Evolutionary conservation across 64 coral and sea anemone species (phyloP).

Genomic region (Actinia equina): DNA sequence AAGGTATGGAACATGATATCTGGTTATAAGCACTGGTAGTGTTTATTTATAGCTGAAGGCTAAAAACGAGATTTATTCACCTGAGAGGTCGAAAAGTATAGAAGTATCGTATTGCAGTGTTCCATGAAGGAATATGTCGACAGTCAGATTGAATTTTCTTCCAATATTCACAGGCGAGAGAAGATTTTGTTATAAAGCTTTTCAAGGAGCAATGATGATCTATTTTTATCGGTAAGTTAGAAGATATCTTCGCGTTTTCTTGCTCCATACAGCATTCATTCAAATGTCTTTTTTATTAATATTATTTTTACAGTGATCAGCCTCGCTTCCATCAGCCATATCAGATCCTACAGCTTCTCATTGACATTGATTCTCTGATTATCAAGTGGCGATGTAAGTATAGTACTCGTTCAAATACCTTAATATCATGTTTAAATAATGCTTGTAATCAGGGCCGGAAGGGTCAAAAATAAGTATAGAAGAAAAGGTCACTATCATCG

Average conservation of each 20-base stretch:
- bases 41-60: too few relatives aligned
- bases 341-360: constrained; percentile 88
- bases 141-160: not conserved
- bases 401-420: not conserved
- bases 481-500: too few relatives aligned
- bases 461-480: too few relatives aligned
- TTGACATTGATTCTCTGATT: constrained; percentile 92
- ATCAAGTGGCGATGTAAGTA: constrained; percentile 99
- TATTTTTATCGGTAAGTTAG: constrained; percentile 71
- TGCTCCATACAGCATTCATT: too few relatives aligned
- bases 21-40: too few relatives aligned
- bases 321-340: constrained; percentile 84
- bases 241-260: too few relatives aligned
- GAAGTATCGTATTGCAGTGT: too few relatives aligned
- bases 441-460: too few relatives aligned
- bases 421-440: too few relatives aligned
- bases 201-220: constrained; percentile 88
- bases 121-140: not conserved
- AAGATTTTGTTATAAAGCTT: constrained; percentile 65
- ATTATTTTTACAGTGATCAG: constrained; percentile 55
- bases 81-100: too few relatives aligned
- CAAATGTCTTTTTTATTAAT: not conserved
- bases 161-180: constrained; percentile 20
- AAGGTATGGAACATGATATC: too few relatives aligned
- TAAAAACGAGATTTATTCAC: too few relatives aligned